Base-by-base conservation (phyloP, 2,888 invertebrate species). In the Nomada fabriciana region DNA sequence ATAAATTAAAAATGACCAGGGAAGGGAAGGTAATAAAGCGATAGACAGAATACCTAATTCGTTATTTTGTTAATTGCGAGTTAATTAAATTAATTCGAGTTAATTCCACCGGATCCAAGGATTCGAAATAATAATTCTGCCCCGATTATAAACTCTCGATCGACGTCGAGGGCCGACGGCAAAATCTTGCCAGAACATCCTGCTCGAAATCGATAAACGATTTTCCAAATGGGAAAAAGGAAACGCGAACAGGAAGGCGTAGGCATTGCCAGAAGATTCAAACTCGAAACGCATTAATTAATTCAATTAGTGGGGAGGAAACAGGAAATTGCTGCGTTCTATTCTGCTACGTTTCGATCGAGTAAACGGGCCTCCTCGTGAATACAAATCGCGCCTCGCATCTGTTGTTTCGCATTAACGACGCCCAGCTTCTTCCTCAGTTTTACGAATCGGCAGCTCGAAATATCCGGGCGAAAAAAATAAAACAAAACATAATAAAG, bases 391-490 rank as follows among this genome's bases (percentile, higher is more conserved):
- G 65, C 80, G 59, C 55, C 25, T 65, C 10, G 74, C 80, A 63
- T 75, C 81, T 75, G 81, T 64, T 82, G 65, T 80, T 75, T 80
- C 70, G 80, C 65, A 43, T 75, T 50, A 74, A 80, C 73, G 64
- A 60, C 29, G 60, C 52, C 23, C 47, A 43, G 36, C 25, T 15
- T 15, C 11, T 18, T 15, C 47, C 11, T 18, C 43, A 15, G 29
- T 61, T 71, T 71, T 47, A 36, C 65, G 75, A 80, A 80, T 71
- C 70, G 52, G 25, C 67, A 59, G 76, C 23, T 64, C 64, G 50
- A 47, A 57, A 75, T 75, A 76, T 80, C 61, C 81, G 47, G 57
- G 25, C 29, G 61, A 70, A 10, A 67, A 59, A 43, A 5, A 36
- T 0, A 7, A 0, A 9, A 7, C 7, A 7, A 36, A 36, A 36